Evolutionary conservation across 2,797 vertebrate genomes (phyloP).

Genomic region (Micrastur ruficollis): DNA sequence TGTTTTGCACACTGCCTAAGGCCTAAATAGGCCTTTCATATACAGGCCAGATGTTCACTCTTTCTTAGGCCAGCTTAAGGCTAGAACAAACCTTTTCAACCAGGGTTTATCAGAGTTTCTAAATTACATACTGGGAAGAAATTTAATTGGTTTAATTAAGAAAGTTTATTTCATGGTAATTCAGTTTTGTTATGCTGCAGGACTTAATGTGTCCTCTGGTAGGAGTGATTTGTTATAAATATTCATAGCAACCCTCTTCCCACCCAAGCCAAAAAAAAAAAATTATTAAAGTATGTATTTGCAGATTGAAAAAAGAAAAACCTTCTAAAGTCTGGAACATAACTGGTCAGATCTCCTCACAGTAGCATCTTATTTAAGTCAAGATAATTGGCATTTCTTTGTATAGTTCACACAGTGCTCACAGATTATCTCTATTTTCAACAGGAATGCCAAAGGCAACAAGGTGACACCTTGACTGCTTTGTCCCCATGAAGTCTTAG

Average conservation of each 20-base stretch:
- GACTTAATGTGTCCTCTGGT: conserved; percentile 82
- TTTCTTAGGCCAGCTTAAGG: conserved; percentile 80
- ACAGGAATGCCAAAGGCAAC: conserved; percentile 4
- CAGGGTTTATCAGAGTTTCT: conserved; percentile 82
- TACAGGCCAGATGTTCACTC: conserved; percentile 80
- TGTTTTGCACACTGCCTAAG: conserved; percentile 62
- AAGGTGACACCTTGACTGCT: not conserved
- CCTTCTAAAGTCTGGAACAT: conserved; percentile 19
- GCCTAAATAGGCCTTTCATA: conserved; percentile 76
- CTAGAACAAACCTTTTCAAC: conserved; percentile 82
- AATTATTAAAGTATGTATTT: conserved; percentile 16
- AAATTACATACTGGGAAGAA: conserved; percentile 84
- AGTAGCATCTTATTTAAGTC: not conserved
- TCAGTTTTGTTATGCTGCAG: conserved; percentile 81
- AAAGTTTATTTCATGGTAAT: conserved; percentile 86
- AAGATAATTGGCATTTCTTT: not conserved
- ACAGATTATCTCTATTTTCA: not conserved
- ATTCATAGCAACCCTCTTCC: conserved; percentile 74
- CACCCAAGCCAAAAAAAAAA: conserved; percentile 50
- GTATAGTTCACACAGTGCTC: not conserved
- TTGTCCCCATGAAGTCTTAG: not conserved
- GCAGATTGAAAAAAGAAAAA: not conserved
- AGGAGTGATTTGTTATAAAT: conserved; percentile 78
- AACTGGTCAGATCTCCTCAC: not conserved
- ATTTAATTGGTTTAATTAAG: conserved; percentile 87